A percentile compares a stretch with the other conserved stretches of the same genome.
phyloP scores from a whole-genome alignment of 2,888 invertebrate species.

The Phorcus lineatus region DNA sequence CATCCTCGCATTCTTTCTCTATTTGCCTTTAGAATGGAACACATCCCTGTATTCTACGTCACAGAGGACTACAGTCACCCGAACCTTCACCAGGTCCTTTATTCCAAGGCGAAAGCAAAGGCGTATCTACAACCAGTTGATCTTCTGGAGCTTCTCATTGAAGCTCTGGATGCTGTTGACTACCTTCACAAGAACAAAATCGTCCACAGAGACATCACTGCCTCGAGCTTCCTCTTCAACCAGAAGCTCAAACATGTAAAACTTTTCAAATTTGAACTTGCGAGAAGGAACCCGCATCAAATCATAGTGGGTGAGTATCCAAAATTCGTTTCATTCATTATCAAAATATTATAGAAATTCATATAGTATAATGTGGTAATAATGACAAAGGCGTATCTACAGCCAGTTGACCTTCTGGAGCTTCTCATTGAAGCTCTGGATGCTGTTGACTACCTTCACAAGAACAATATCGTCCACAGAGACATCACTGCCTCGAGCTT shows the following conservation, averaged over 20 bases:
- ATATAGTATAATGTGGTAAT: too few relatives aligned
- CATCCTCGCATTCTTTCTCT: background rate
- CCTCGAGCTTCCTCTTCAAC: background rate
- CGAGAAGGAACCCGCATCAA: background rate
- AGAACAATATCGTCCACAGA: too few relatives aligned
- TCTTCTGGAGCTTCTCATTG: background rate
- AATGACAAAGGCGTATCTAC: too few relatives aligned
- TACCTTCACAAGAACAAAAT: background rate
- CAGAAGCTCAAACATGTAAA: background rate
- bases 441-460: too few relatives aligned
- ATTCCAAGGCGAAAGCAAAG: background rate
- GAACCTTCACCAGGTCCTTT: background rate
- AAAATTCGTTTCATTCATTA: too few relatives aligned
- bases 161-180: background rate
- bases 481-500: too few relatives aligned
- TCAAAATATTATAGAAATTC: too few relatives aligned
- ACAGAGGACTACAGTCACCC: background rate
- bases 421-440: too few relatives aligned
- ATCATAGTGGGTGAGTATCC: too few relatives aligned
- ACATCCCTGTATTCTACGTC: background rate
- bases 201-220: background rate
- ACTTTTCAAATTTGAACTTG: background rate
- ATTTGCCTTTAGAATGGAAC: background rate
- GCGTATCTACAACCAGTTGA: background rate
- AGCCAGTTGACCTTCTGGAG: too few relatives aligned